These are phyloP conservation scores for Tokudaia muenninki DNA, from an alignment of 2,797 vertebrate genomes.

Conservation along the genomic window DNA sequence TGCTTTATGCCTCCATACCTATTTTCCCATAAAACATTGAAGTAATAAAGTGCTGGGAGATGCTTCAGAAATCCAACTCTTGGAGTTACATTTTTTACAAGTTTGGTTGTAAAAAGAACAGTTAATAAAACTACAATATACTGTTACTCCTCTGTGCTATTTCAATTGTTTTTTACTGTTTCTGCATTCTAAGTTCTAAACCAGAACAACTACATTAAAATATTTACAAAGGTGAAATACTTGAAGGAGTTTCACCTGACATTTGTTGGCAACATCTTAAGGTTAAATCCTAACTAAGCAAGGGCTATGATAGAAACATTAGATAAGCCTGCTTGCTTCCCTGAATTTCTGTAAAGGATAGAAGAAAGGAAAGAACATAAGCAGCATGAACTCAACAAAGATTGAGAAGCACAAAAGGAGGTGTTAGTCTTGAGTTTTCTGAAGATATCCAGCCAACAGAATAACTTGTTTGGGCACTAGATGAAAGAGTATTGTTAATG, in stretches of 20 bases:
- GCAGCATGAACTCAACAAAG: not conserved
- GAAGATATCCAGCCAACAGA: not conserved
- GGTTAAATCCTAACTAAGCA: not conserved
- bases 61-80: constrained; percentile 43
- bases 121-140: constrained; percentile 22
- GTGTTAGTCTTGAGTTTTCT: not conserved
- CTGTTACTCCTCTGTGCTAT: not conserved
- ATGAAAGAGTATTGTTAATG: constrained; percentile 25
- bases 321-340: not conserved
- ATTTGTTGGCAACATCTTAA: not conserved
- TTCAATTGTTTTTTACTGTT: constrained; percentile 40
- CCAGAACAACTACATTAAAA: constrained; percentile 33
- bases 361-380: not conserved
- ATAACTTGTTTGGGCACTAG: not conserved
- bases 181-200: constrained; percentile 45
- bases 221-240: not conserved
- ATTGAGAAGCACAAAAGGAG: not conserved
- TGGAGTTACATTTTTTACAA: not conserved
- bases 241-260: not conserved
- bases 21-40: constrained; percentile 41
- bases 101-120: not conserved
- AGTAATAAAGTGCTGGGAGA: not conserved
- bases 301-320: not conserved
- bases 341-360: not conserved
- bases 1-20: constrained; percentile 4